A percentile compares a stretch with the other conserved stretches of the same genome.
phyloP scores from a whole-genome alignment of 30 jellyfish, hydroid and myxozoan genomes.

The Aurelia sp. region DNA sequence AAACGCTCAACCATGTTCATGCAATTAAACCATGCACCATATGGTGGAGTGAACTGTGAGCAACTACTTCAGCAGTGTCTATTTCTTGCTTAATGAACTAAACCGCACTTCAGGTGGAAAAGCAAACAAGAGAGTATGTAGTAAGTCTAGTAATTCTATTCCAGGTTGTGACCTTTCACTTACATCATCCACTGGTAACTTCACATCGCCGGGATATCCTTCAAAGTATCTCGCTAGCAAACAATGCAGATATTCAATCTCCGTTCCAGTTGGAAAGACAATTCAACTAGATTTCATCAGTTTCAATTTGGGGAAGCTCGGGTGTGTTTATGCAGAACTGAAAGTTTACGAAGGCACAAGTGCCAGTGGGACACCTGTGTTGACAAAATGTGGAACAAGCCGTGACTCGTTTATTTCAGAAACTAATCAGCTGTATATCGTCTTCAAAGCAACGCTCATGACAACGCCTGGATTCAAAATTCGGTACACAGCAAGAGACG shows the following conservation, averaged over 20 bases:
- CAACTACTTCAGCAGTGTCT: too few relatives aligned
- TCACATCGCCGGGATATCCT: constrained; percentile 34
- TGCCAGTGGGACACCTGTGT: constrained; percentile 1
- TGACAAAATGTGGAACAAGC: constrained; percentile 12
- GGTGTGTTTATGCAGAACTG: constrained; percentile 34
- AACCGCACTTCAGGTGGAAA: too few relatives aligned
- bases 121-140: too few relatives aligned
- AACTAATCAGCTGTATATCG: constrained; percentile 5
- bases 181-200: background rate
- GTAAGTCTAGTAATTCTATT: too few relatives aligned
- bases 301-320: constrained; percentile 18
- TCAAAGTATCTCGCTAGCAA: background rate
- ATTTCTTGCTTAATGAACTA: too few relatives aligned
- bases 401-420: constrained; percentile 12
- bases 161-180: constrained; percentile 15
- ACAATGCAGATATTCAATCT: constrained; percentile 17
- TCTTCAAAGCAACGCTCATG: constrained; percentile 24
- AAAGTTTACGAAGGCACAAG: constrained; percentile 26
- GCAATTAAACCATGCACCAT: too few relatives aligned
- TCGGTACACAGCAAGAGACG: background rate
- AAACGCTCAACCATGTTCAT: too few relatives aligned
- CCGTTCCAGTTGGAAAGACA: constrained; percentile 9
- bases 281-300: constrained; percentile 17
- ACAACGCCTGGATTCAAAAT: constrained; percentile 6
- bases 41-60: too few relatives aligned